Base-by-base conservation (phyloP, 2,888 invertebrate species). In the Ophioninae sp. region DNA sequence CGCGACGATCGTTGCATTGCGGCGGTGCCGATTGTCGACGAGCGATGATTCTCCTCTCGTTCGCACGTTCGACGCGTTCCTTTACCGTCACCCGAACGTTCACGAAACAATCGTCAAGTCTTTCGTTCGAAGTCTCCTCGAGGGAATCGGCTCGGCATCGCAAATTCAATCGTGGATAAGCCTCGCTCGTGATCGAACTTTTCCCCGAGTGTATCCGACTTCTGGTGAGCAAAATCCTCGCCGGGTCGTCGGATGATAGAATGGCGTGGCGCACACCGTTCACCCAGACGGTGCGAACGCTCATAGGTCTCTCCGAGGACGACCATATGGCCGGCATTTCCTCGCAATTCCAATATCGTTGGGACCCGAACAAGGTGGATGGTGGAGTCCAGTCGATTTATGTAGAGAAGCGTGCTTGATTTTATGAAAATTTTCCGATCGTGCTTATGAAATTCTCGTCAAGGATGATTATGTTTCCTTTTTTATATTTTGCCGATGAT, bases 261-360 rank as follows among this genome's bases (percentile, higher is more conserved):
- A 96, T 94, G 22, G 96, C 96, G 93, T 95, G 95, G 86, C 96
- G 94, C 87, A 95, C 94, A 23, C 96, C 96, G 90, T 96, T 95
- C 81, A 96, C 94, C 97, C 97, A 97, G 75, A 95, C 93, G 0
- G 94, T 95, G 81, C 93, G 93, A 51, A 95, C 94, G 84, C 94
- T 94, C 30, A 95, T 92, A 5, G 95, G 94, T 83, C 94, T 91
- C 84, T 93, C 93, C 82, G 95, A 95, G 2, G 95, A 94, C 85
- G 94, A 94, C 95, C 95, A 95, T 83, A 94, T 94, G 8, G 94
- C 93, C 44, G 94, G 93, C 93, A 94, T 94, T 84, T 86, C 88
- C 65, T 23, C 22, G 10, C 22, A 7, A 58, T 39, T 58, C 0
- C n/a, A 8, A 65, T 64, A 41, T 0, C 22, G 58, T 0, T n/a